Evolutionary conservation across 2,113 vertebrate genomes (phyloP).

Genomic region (Forbesichthys papilliferus): DNA sequence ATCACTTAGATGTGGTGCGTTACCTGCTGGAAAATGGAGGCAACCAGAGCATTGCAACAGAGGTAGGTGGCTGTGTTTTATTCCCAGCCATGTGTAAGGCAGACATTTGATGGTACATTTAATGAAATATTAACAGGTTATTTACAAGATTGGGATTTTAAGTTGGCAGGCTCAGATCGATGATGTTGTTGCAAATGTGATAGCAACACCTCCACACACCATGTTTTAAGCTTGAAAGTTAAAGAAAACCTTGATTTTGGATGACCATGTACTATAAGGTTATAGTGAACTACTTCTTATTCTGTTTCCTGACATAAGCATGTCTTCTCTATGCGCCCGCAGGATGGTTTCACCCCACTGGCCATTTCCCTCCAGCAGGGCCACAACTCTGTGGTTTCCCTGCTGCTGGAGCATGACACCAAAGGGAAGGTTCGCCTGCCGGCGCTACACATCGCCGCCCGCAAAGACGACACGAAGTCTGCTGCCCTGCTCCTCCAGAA

Average conservation of each 20-base stretch:
- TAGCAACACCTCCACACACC: too few species aligned
- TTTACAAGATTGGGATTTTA: too few species aligned
- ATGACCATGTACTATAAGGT: too few species aligned
- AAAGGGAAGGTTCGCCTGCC: slow-evolving; percentile 96
- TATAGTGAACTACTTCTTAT: too few species aligned
- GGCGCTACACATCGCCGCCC: slow-evolving; percentile 92
- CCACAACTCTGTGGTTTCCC: slow-evolving; percentile 93
- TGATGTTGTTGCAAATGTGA: too few species aligned
- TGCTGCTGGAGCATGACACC: slow-evolving; percentile 96
- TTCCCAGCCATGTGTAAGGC: neutral
- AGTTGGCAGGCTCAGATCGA: too few species aligned
- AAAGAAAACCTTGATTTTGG: too few species aligned
- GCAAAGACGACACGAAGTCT: slow-evolving; percentile 98
- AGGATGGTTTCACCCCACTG: slow-evolving; percentile 97
- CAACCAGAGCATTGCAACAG: slow-evolving; percentile 97
- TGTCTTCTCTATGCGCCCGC: neutral
- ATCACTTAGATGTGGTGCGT: slow-evolving; percentile 93
- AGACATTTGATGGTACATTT: neutral
- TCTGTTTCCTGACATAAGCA: neutral
- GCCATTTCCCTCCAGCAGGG: slow-evolving; percentile 96
- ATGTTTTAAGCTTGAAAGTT: too few species aligned
- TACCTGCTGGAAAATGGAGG: slow-evolving; percentile 95
- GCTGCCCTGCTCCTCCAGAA: slow-evolving; percentile 95
- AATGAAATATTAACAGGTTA: too few species aligned
- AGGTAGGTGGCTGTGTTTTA: slow-evolving; percentile 74